Evolutionary conservation across 1,140 invertebrate species (phyloP).

Genomic region (Drosophila watanabei): DNA sequence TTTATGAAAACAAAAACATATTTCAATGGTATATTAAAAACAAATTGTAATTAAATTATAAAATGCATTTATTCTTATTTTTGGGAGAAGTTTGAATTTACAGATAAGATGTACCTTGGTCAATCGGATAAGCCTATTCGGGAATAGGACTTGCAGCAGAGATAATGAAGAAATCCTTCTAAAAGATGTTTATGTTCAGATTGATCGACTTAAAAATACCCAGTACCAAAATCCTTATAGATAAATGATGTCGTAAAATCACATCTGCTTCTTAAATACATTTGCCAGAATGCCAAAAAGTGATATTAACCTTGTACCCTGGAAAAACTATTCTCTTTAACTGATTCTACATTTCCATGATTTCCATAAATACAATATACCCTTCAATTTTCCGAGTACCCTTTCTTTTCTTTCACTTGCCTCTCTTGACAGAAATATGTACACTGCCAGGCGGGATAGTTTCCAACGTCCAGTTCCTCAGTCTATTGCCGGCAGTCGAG

Average conservation of each 20-base stretch:
- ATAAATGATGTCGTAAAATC: neutral
- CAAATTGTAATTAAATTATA: conserved; percentile 33
- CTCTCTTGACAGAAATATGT: neutral
- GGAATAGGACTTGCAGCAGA: neutral
- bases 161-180: too few relatives aligned
- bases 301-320: neutral
- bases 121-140: neutral
- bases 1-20: conserved; percentile 38
- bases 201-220: neutral
- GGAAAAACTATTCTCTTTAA: neutral
- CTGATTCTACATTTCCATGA: neutral
- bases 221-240: neutral
- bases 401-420: neutral
- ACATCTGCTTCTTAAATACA: neutral
- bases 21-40: conserved; percentile 59
- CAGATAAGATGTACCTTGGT: neutral
- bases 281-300: neutral
- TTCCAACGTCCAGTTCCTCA: conserved; percentile 13
- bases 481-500: conserved; percentile 19
- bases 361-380: neutral
- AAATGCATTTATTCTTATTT: neutral
- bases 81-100: neutral
- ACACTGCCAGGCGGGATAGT: neutral
- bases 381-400: neutral
- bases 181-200: neutral